Evolutionary conservation across 2,888 invertebrate genomes (phyloP).

Genomic region (Athalia cordata): DNA sequence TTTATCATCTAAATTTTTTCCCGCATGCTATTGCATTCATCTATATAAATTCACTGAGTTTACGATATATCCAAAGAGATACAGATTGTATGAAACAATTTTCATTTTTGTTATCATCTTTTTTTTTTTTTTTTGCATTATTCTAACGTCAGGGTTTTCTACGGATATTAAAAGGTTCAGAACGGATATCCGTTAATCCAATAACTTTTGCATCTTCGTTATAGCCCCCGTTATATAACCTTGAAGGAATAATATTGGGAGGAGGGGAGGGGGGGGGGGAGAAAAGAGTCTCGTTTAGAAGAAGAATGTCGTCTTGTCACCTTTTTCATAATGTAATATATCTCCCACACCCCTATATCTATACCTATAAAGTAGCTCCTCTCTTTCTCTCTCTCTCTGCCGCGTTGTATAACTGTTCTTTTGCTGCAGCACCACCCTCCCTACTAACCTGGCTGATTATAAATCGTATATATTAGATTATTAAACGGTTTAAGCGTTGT

Average conservation of each 20-base stretch:
- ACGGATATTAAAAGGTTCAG: no score
- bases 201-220: not conserved
- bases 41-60: no score
- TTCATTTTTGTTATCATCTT: no score
- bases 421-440: not conserved
- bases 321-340: not conserved
- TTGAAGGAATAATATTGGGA: not conserved
- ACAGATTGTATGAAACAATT: no score
- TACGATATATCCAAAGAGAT: no score
- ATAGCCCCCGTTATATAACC: not conserved
- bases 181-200: no score
- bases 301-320: constrained; percentile 2
- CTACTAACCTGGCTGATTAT: constrained; percentile 47
- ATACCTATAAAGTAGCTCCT: no score
- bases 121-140: no score
- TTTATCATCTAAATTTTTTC: not conserved
- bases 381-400: no score
- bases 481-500: constrained; percentile 54
- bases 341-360: not conserved
- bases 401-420: no score
- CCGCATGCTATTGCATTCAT: no score
- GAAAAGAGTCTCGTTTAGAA: not conserved
- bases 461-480: constrained; percentile 53
- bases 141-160: not conserved
- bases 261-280: not conserved